Base-by-base conservation (phyloP, 2,797 vertebrate species). In the Gambelia wislizenii region DNA sequence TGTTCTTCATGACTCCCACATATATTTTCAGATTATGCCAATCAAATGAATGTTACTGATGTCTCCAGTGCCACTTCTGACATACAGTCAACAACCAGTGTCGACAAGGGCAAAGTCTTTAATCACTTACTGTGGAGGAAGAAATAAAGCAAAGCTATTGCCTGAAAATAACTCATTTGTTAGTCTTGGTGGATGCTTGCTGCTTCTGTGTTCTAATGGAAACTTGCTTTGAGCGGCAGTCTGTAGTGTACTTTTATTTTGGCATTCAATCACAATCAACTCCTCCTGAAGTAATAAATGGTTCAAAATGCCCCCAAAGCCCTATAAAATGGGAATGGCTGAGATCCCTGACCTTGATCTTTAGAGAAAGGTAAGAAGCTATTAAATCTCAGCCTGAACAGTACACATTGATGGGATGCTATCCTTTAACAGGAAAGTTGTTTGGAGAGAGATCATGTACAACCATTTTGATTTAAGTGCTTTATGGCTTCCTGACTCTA, bases 301-400 rank as follows among this genome's bases (percentile, higher is more conserved):
- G 93, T 92, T 94, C 88, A 92, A 96, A 95, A 91, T 85, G 93
- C 89, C 90, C 92, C 91, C 30, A 47, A 96, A 93, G 95, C 86
- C 89, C 82, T 93, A 91, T 95, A 95, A 96, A 96, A 94, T 42
- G 93, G 89, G 91, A 95, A 94, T n/a, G 87, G 67, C 76, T 89
- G 89, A 95, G 89, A 82, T 91, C 85, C 56, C 64, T 96, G 92
- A 91, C 95, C 95, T 97, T 96, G 94, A 95, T 96, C 94, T 96
- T 97, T 95, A 95, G 89, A 39, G 86, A 94, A 95, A 94, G 89
- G 76, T 78, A 92, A 70, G 92, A 96, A 95, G 79, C 85, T 89
- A 89, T 89, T 89, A 86, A 69, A 89, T 67, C 88, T 91, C 89
- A 72, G 92, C 92, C 79, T 93, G 89, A 95, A 94, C 89, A 90